phyloP scores from a whole-genome alignment of 2,888 invertebrate genomes.

The Tigriopus californicus region DNA sequence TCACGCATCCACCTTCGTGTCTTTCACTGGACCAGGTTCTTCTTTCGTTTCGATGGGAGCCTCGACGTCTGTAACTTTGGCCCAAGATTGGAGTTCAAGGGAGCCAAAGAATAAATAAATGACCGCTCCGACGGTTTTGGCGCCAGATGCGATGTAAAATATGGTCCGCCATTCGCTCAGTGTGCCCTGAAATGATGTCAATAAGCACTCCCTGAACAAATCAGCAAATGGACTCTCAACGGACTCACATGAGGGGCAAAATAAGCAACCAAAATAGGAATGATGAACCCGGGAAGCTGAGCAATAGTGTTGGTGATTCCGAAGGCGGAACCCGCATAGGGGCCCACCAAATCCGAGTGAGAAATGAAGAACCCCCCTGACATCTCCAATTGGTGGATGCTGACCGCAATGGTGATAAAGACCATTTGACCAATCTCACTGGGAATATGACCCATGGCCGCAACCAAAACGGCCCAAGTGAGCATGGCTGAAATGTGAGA shows the following conservation, averaged over 20 bases:
- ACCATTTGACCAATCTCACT: neutral
- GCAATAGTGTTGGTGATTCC: neutral
- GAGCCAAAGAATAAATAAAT: neutral
- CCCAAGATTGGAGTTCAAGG: neutral
- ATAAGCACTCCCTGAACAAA: no score
- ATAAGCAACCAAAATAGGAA: neutral
- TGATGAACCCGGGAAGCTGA: neutral
- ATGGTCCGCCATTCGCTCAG: neutral
- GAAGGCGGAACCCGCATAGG: neutral
- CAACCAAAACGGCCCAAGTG: no score
- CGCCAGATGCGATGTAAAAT: neutral
- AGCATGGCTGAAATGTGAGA: no score
- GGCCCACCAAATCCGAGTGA: neutral
- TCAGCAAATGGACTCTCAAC: neutral
- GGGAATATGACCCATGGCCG: no score
- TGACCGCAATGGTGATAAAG: neutral
- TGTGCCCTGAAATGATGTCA: neutral
- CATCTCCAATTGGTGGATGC: neutral
- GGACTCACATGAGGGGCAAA: neutral
- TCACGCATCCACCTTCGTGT: no score
- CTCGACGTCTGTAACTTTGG: neutral
- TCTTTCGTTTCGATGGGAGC: no score
- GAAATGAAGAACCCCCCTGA: neutral
- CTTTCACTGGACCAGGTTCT: no score
- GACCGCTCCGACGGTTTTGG: neutral